Percentiles rank a stretch among this genome's conserved stretches.
These are phyloP conservation scores for Ctenopoma multispine DNA, from an alignment of 2,797 vertebrate genomes.

Conservation along the genomic window DNA sequence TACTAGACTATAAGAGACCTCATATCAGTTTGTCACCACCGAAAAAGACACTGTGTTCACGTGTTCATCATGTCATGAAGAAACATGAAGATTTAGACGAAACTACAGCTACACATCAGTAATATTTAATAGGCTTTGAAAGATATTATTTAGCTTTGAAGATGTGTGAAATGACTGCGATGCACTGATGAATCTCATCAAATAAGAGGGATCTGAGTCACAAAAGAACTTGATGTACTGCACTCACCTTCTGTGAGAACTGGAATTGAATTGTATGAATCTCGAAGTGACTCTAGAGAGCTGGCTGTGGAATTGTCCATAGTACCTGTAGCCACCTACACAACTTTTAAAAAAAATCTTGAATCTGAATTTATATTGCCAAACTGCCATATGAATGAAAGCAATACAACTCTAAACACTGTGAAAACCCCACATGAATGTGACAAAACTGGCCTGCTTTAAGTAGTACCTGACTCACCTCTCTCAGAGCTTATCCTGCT, in stretches of 20 bases:
- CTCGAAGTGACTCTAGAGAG: slow-evolving; percentile 13
- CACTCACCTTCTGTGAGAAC: not conserved
- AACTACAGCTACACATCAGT: not conserved
- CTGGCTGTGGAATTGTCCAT: slow-evolving; percentile 1
- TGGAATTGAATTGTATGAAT: not conserved
- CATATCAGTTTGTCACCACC: not conserved
- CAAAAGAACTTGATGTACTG: not conserved
- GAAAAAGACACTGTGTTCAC: too few species aligned
- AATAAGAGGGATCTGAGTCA: not conserved
- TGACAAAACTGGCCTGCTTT: too few species aligned
- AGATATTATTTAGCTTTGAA: slow-evolving; percentile 3
- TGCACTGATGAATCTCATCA: not conserved
- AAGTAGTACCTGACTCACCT: too few species aligned
- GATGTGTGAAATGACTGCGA: not conserved
- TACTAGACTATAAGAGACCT: not conserved
- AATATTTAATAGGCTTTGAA: not conserved
- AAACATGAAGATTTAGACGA: not conserved
- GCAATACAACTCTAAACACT: not conserved
- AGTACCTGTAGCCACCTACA: not conserved
- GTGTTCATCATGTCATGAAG: not conserved
- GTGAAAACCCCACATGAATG: too few species aligned
- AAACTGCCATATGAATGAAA: too few species aligned
- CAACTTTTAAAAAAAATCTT: too few species aligned
- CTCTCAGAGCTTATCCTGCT: too few species aligned
- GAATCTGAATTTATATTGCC: too few species aligned